A percentile compares a stretch with the other conserved stretches of the same genome.
Conservation (phyloP, 2,113 vertebrate genomes). For the Laterallus jamaicensis region DNA sequence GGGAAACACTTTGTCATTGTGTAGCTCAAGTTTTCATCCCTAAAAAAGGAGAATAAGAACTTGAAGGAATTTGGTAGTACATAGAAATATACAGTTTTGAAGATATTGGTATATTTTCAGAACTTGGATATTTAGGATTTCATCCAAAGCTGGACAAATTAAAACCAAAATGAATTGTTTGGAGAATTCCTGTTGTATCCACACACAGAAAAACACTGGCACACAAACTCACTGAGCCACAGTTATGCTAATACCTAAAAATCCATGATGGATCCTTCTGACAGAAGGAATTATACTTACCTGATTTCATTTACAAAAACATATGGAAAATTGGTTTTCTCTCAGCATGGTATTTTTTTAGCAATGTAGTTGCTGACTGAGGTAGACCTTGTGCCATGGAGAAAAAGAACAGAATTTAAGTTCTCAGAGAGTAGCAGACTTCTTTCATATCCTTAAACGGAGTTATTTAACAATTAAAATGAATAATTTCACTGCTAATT, state of each 20-base stretch:
- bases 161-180: neutral
- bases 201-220: neutral
- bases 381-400: neutral
- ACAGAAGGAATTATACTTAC: neutral
- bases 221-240: neutral
- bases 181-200: neutral
- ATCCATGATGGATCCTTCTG: neutral
- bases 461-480: neutral
- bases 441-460: neutral
- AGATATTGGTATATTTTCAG: neutral
- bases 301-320: neutral
- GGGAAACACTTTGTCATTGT: neutral
- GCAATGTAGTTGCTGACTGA: neutral
- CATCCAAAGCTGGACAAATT: neutral
- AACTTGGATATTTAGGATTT: neutral
- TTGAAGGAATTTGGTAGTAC: neutral
- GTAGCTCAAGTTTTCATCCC: neutral
- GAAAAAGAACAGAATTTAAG: neutral
- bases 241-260: neutral
- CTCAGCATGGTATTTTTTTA: neutral
- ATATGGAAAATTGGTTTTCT: neutral
- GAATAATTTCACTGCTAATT: neutral
- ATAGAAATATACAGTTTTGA: neutral
- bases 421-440: neutral
- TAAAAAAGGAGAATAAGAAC: neutral